Evolutionary conservation across 1,140 invertebrate genomes (phyloP), one percentile per base, ranked within the genome.

Genomic region (Littorina saxatilis): DNA sequence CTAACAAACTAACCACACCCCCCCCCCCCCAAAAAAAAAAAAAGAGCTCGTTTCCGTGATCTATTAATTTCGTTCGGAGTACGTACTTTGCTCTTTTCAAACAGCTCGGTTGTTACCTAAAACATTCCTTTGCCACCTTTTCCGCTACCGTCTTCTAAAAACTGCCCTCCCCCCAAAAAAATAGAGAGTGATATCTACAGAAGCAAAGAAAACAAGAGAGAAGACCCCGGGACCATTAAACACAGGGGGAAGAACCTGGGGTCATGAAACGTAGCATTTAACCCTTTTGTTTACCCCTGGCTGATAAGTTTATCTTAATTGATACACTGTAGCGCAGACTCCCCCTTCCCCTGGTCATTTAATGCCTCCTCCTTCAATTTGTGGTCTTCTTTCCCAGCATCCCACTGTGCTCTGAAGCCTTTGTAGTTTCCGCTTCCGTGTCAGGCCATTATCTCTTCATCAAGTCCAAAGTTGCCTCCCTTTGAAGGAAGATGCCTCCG

Each of bases 261-360:
- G 58, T 29, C 58, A 61, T 61, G 58, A 61, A 61, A 61, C 5
- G 58, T 61, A 61, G 58, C 58, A 61, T 61, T 61, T 61, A 23
- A 61, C 58, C 68, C 68, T 23, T 72, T 72, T 72, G 68, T 72
- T 72, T 72, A 72, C 68, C 68, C 68, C 29, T 11, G 29, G 17
- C 68, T 35, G 68, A 72, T 72, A 72, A 72, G 68, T 72, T 72
- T 72, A 72, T 72, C 68, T 72, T 72, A 72, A 72, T 72, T 72
- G 68, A 72, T 72, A 72, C 68, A 72, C 68, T 39, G 39, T 29
- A 3, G 68, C 35, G 35, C 39, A 13, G 39, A 11, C 68, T 35
- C 61, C 61, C 55, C 68, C 39, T 11, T 15, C 66, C 29, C 20
- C 40, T 72, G 68, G 68, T 72, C 68, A 72, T 72, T 72, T 72